A percentile compares a stretch with the other conserved stretches of the same genome.
Conservation (phyloP, 2,888 invertebrate genomes). For the Platerodrilus igneus region DNA sequence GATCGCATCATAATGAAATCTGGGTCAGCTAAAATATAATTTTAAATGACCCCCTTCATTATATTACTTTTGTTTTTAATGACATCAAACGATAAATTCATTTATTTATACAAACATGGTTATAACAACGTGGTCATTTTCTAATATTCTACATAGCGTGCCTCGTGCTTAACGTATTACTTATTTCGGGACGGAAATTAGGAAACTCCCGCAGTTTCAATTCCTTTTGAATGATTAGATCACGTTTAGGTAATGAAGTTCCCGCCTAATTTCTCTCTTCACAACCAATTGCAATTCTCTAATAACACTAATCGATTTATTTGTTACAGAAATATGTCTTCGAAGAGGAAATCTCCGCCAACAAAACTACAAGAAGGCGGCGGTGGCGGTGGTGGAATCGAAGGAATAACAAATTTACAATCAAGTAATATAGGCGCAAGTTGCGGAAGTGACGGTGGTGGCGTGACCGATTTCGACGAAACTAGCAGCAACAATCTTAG, state of each 20-base stretch:
- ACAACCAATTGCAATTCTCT: too few species aligned
- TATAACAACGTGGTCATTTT: too few species aligned
- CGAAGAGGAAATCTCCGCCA: constrained; percentile 94
- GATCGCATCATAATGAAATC: too few species aligned
- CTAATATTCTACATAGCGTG: too few species aligned
- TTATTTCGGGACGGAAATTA: constrained; percentile 43
- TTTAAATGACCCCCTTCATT: too few species aligned
- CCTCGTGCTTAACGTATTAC: too few species aligned
- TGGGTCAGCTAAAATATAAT: too few species aligned
- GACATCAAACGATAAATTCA: too few species aligned
- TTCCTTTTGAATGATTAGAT: constrained; percentile 32
- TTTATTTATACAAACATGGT: too few species aligned
- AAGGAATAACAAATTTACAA: constrained; percentile 45
- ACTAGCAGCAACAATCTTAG: constrained; percentile 57
- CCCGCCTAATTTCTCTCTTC: constrained; percentile 14
- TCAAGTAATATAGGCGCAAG: constrained; percentile 41
- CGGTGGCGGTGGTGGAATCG: constrained; percentile 51
- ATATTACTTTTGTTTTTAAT: too few species aligned
- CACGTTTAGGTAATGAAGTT: constrained; percentile 18
- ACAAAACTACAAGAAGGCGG: constrained; percentile 81
- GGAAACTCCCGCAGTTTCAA: constrained; percentile 32
- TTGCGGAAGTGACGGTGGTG: constrained; percentile 59
- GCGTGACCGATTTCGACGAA: constrained; percentile 54
- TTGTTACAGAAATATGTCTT: constrained; percentile 88
- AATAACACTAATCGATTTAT: too few species aligned